A percentile compares a stretch with the other conserved stretches of the same genome.
Evolutionary conservation across 2,888 invertebrate species (phyloP).

Genomic region (Heliconius hortense): DNA sequence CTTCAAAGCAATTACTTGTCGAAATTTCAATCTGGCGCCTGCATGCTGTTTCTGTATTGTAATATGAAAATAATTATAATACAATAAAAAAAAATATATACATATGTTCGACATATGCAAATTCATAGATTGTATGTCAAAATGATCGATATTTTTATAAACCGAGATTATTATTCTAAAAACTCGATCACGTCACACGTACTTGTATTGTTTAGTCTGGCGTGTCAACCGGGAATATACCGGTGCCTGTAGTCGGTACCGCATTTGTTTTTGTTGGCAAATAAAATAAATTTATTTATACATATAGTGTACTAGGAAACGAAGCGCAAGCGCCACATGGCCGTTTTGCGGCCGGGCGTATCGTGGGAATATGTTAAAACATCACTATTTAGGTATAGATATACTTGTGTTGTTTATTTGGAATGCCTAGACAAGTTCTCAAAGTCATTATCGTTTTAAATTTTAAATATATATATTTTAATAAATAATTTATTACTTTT

Average conservation of each 20-base stretch:
- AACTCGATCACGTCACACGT: constrained; percentile 2
- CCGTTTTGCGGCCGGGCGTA: constrained; percentile 42
- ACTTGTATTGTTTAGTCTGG: constrained; percentile 31
- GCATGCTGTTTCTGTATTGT: neutral
- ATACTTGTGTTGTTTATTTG: neutral
- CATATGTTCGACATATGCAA: neutral
- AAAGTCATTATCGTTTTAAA: neutral
- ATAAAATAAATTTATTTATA: constrained; percentile 42
- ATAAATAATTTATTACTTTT: too few species aligned
- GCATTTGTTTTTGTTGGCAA: constrained; percentile 52
- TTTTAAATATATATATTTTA: neutral
- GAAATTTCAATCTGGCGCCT: constrained; percentile 10
- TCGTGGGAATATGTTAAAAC: constrained; percentile 54
- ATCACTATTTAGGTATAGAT: constrained; percentile 1
- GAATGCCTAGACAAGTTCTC: constrained; percentile 14
- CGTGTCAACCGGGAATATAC: constrained; percentile 23
- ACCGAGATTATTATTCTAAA: neutral
- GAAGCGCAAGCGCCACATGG: constrained; percentile 47
- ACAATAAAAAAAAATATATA: neutral
- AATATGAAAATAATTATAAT: neutral
- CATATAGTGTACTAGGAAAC: constrained; percentile 29
- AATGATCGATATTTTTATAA: constrained; percentile 14
- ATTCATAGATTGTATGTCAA: neutral
- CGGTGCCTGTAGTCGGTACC: constrained; percentile 9
- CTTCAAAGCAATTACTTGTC: neutral